Percentiles rank a stretch among this genome's conserved stretches.
These are phyloP conservation scores for Anableps anableps DNA, from an alignment of 2,797 vertebrate species.

Conservation along the genomic window DNA sequence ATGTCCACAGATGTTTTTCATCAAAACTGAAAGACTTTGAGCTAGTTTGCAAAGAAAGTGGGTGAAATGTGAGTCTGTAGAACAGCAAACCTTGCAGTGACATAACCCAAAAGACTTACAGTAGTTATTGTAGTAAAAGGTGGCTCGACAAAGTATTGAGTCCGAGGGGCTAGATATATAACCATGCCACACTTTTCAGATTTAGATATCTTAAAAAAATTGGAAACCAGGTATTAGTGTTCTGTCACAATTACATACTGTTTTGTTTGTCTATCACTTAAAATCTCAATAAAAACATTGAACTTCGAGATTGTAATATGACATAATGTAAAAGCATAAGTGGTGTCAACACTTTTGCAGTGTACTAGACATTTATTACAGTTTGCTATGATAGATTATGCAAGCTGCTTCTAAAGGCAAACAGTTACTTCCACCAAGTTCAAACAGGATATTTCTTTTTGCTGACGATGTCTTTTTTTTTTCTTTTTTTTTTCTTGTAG, in stretches of 20 bases:
- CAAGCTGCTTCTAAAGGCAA: background rate
- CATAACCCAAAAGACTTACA: no score
- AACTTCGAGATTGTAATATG: background rate
- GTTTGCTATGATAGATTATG: background rate
- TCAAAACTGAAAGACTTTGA: background rate
- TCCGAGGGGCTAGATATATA: background rate
- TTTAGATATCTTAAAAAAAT: background rate
- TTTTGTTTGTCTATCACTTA: background rate
- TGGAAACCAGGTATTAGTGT: background rate
- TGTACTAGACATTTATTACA: background rate
- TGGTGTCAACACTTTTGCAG: background rate
- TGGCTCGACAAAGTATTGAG: background rate
- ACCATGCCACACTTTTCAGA: background rate
- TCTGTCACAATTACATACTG: background rate
- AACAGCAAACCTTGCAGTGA: background rate
- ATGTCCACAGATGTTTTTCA: background rate
- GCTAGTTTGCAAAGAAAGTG: no score
- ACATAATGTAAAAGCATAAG: background rate
- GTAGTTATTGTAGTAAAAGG: no score
- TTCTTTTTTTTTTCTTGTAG: conserved; percentile 67
- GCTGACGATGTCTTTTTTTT: background rate
- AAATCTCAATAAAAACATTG: background rate
- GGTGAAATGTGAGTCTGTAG: background rate
- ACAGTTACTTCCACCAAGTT: background rate
- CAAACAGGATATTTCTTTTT: background rate